A percentile compares a stretch with the other conserved stretches of the same genome.
Evolutionary conservation across 2,113 vertebrate species (phyloP).

Genomic region (Varanus salvator): DNA sequence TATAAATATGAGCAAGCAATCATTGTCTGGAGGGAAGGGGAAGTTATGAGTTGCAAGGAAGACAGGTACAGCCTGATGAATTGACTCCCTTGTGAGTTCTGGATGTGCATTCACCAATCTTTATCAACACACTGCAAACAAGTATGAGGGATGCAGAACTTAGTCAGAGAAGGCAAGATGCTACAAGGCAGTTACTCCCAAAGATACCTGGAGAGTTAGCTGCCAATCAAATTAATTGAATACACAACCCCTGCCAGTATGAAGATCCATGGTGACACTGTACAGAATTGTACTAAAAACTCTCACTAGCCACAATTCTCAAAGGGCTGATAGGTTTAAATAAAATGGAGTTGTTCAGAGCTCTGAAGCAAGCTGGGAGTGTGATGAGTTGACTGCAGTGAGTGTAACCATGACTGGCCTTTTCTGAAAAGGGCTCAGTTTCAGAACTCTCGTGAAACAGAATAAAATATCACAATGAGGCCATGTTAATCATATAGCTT

Average conservation of each 20-base stretch:
- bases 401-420: background rate
- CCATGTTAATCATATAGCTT: background rate
- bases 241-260: background rate
- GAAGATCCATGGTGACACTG: fast-evolving
- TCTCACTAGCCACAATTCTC: background rate
- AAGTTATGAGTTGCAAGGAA: background rate
- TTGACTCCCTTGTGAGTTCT: background rate
- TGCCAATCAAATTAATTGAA: fast-evolving
- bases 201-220: background rate
- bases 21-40: constrained; percentile 35
- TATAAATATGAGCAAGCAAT: constrained; percentile 8
- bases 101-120: background rate
- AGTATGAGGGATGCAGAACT: fast-evolving
- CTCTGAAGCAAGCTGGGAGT: background rate
- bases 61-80: background rate
- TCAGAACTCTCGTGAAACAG: background rate
- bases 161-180: fast-evolving
- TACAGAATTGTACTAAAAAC: background rate
- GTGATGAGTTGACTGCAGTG: background rate
- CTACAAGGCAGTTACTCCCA: background rate
- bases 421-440: background rate
- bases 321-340: background rate
- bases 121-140: fast-evolving
- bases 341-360: fast-evolving
- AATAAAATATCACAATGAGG: background rate